phyloP scores from a whole-genome alignment of 2,113 vertebrate species.

The Prionailurus bengalensis region DNA sequence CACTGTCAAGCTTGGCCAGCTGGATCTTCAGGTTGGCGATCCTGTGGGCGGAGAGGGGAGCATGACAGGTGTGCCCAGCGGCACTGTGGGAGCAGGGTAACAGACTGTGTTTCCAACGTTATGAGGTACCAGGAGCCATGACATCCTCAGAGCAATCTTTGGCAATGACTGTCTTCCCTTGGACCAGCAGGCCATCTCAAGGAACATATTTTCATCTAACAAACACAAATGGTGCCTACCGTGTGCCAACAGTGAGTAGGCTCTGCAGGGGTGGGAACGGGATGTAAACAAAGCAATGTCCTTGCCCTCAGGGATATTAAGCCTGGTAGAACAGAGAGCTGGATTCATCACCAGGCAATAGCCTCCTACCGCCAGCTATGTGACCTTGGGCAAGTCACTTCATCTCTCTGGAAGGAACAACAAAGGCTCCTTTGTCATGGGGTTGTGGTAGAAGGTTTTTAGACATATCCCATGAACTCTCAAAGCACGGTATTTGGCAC shows the following conservation, averaged over 20 bases:
- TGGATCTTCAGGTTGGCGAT: conserved; percentile 98
- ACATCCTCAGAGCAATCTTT: neutral
- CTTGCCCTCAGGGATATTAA: neutral
- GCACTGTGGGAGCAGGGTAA: rapidly evolving
- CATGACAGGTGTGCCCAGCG: rapidly evolving
- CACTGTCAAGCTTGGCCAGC: conserved; percentile 96
- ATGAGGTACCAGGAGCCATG: neutral
- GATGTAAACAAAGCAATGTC: neutral
- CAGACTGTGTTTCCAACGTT: neutral
- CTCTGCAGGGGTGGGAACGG: neutral
- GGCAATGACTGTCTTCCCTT: neutral
- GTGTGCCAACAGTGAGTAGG: neutral
- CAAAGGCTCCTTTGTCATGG: neutral
- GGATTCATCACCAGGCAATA: neutral
- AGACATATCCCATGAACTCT: neutral
- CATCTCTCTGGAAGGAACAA: neutral
- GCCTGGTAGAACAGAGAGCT: neutral
- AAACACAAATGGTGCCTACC: neutral
- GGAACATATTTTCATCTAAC: neutral
- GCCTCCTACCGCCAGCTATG: neutral
- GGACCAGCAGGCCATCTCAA: neutral
- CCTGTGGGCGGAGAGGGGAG: conserved; percentile 84
- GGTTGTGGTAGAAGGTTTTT: neutral
- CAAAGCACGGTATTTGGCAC: neutral
- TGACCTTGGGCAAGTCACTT: neutral